phyloP scores from a whole-genome alignment of 2,797 vertebrate genomes.

The Craterocephalus amniculus region DNA sequence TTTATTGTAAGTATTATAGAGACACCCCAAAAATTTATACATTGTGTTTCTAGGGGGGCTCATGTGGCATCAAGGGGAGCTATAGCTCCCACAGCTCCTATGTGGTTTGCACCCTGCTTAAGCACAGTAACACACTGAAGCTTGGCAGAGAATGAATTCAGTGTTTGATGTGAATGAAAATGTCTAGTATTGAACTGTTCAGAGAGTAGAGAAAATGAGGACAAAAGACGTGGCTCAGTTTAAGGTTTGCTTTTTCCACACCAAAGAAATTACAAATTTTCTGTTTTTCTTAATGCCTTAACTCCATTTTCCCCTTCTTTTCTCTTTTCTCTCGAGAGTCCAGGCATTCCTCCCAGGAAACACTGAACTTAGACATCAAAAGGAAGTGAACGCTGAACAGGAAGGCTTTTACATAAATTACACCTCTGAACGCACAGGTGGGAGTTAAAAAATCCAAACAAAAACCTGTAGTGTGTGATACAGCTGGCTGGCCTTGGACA shows the following conservation, averaged over 20 bases:
- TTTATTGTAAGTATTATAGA: too few species aligned
- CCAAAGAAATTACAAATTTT: conserved; percentile 37
- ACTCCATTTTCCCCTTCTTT: background rate
- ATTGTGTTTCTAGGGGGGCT: too few species aligned
- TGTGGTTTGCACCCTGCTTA: too few species aligned
- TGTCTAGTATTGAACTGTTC: conserved; percentile 17
- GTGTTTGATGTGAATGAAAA: conserved; percentile 11
- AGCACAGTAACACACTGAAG: conserved; percentile 25
- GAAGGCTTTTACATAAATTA: conserved; percentile 74
- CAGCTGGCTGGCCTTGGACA: conserved; percentile 29
- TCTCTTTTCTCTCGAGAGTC: conserved; percentile 27
- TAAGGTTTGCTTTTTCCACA: conserved; percentile 31
- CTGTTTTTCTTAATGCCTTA: conserved; percentile 51
- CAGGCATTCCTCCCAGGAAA: conserved; percentile 73
- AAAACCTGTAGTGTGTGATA: too few species aligned
- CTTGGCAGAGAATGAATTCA: conserved; percentile 8
- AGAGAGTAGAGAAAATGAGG: conserved; percentile 9
- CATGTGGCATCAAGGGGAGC: too few species aligned
- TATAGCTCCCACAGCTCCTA: too few species aligned
- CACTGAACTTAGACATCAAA: conserved; percentile 76
- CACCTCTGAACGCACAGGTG: conserved; percentile 56
- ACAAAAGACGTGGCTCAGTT: conserved; percentile 30
- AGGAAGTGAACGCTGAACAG: conserved; percentile 74
- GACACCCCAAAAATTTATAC: too few species aligned
- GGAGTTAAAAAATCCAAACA: too few species aligned